These are phyloP conservation scores for Mormyrops attenuatus DNA, from an alignment of 2,797 vertebrate genomes.

Conservation along the genomic window DNA sequence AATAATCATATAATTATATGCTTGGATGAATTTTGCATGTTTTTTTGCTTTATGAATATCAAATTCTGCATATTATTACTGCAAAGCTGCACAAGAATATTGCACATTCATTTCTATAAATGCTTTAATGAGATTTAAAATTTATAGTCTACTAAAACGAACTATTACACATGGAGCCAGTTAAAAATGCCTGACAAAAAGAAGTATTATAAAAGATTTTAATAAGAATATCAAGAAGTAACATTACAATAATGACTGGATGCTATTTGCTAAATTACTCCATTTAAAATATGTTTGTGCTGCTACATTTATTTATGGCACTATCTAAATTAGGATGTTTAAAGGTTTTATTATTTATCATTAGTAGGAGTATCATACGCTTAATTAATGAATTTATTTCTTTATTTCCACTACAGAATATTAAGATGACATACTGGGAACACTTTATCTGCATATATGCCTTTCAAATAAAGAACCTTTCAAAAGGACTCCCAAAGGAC, in stretches of 20 bases:
- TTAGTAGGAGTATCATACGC: neutral
- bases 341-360: neutral
- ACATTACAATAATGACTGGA: neutral
- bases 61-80: neutral
- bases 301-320: neutral
- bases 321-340: neutral
- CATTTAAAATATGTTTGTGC: neutral
- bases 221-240: neutral
- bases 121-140: neutral
- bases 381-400: neutral
- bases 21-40: neutral
- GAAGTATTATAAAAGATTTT: neutral
- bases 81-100: neutral
- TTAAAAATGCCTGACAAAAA: neutral
- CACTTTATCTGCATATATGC: neutral
- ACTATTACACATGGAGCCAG: neutral
- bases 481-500: neutral
- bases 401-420: neutral
- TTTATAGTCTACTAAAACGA: neutral
- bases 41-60: neutral
- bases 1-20: neutral
- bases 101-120: neutral
- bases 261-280: neutral
- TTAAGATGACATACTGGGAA: neutral
- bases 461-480: neutral